Evolutionary conservation across 2,113 vertebrate species (phyloP).

Genomic region (Callaeas wilsoni): DNA sequence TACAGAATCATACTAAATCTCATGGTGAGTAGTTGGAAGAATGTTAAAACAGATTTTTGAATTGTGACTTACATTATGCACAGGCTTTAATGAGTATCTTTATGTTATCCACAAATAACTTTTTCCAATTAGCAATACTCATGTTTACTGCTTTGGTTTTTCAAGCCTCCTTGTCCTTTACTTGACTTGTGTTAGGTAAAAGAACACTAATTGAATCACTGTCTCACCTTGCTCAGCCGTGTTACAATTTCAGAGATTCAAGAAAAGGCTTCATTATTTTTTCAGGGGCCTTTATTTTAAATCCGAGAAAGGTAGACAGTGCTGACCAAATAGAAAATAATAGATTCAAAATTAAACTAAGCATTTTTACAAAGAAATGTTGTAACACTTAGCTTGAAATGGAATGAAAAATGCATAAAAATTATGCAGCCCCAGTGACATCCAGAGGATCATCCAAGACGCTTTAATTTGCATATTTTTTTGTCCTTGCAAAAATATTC

Average conservation of each 20-base stretch:
- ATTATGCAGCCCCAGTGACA: not conserved
- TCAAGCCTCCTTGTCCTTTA: not conserved
- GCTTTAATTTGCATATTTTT: not conserved
- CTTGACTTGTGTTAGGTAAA: not conserved
- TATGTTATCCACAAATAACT: not conserved
- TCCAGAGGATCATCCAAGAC: not conserved
- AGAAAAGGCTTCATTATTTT: not conserved
- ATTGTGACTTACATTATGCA: not conserved
- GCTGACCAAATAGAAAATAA: conserved; percentile 10
- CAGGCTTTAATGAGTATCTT: not conserved
- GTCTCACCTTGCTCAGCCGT: not conserved
- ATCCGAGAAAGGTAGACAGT: not conserved
- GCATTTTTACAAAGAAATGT: not conserved
- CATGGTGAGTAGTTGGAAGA: not conserved
- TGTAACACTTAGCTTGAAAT: not conserved
- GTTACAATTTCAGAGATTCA: not conserved
- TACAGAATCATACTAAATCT: not conserved
- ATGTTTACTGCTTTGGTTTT: not conserved
- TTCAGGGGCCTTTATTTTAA: not conserved
- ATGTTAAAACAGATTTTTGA: not conserved
- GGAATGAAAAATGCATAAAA: not conserved
- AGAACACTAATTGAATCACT: not conserved
- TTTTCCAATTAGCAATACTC: not conserved
- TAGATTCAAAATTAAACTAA: conserved; percentile 1
- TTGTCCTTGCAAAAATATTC: not conserved